Conservation (phyloP, 2,888 invertebrate genomes). For the Troilus luridus region DNA sequence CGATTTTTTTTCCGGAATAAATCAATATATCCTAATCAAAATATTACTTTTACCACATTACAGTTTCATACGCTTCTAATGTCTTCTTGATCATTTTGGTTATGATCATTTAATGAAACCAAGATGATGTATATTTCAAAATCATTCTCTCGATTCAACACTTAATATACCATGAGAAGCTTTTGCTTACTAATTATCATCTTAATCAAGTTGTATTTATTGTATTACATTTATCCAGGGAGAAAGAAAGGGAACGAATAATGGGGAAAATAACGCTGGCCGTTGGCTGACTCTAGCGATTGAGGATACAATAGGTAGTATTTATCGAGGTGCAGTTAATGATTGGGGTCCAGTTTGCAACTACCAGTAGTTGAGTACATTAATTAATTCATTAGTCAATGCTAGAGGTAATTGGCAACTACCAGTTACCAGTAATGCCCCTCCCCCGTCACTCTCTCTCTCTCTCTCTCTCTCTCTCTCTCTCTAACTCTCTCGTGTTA, state of each 20-base stretch:
- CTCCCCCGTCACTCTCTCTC: neutral
- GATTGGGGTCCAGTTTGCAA: conserved; percentile 8
- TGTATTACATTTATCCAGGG: neutral
- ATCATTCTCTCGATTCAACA: too few relatives aligned
- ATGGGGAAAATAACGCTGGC: neutral
- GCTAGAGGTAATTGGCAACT: conserved; percentile 23
- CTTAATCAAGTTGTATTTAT: too few relatives aligned
- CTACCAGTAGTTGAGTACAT: conserved; percentile 26
- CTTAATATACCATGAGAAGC: too few relatives aligned
- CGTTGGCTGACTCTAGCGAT: neutral
- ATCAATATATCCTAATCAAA: too few relatives aligned
- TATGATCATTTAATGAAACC: too few relatives aligned
- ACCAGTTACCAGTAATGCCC: conserved; percentile 28
- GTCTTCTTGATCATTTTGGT: too few relatives aligned
- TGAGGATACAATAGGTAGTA: neutral
- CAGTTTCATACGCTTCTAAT: too few relatives aligned
- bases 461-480: too few relatives aligned
- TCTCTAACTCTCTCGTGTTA: neutral
- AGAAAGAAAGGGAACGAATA: neutral
- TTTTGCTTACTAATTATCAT: too few relatives aligned
- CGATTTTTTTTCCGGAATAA: too few relatives aligned
- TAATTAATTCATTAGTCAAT: conserved; percentile 45
- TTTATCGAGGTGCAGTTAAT: neutral
- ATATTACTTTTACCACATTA: too few relatives aligned
- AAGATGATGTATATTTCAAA: too few relatives aligned